Base-by-base conservation (phyloP, 2,113 vertebrate species). In the Hippoglossus stenolepis region DNA sequence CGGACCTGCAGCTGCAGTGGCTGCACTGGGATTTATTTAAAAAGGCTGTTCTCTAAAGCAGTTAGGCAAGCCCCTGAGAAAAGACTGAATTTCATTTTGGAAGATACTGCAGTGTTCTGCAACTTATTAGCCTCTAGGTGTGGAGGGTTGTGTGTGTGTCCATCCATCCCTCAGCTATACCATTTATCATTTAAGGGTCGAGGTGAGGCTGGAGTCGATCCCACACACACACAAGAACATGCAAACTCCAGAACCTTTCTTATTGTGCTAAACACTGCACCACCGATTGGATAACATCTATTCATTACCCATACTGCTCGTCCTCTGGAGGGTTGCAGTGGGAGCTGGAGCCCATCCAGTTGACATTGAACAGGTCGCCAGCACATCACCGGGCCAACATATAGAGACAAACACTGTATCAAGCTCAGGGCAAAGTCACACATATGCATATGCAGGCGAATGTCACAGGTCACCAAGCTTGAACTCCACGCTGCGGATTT, bases 11-110 rank as follows among this genome's bases (percentile, higher is more conserved):
- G 51, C 51, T n/a, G 51, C 20, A n/a, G 51, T 3, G 18, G 20
- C 20, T 10, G 51, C 20, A 0, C 56, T 59, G 63, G 67, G 73
- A 80, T 58, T 70, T 70, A 18, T 54, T 54, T 11, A 70, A 68
- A 31, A 31, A 7, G 31, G 6, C 6, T 7, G 31, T 7, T 31
- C 31, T 31, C 31, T 7, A 31, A 31, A 2, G 15, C 51, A 17
- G 18, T 54, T 54, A 14, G 14, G 4, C 4, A 21, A 54, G 14
- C 13, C 51, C 0, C 18, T 54, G n/a, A 13, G 63, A 57, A 12
- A 0, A 65, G 56, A 24, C n/a, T 26, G 24, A 31, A 65, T 59
- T 73, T 70, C 10, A 65, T 49, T 74, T 65, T 3, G 2, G 51
- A 58, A 2, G 54, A 17, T 15, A 28, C 57, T 5, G 24, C 14